A percentile compares a stretch with the other conserved stretches of the same genome.
phyloP scores from a whole-genome alignment of 1,140 invertebrate genomes.

The Drosophila lacertosa region DNA sequence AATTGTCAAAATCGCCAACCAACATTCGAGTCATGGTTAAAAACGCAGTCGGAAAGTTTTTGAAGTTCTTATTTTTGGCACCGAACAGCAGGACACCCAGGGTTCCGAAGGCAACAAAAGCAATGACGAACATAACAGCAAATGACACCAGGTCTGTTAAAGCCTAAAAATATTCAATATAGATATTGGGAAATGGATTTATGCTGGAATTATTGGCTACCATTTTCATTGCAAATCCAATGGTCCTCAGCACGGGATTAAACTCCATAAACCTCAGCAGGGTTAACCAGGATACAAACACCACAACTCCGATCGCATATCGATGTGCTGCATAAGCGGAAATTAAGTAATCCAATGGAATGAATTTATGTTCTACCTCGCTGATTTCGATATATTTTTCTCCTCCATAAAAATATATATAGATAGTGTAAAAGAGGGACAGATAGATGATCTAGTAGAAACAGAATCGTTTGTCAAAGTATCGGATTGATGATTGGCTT shows the following conservation, averaged over 20 bases:
- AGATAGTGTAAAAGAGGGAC: neutral
- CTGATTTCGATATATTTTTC: neutral
- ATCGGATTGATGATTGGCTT: neutral
- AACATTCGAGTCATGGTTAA: conserved; percentile 90
- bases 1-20: conserved; percentile 91
- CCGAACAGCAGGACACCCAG: conserved; percentile 89
- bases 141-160: conserved; percentile 89
- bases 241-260: conserved; percentile 90
- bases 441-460: neutral
- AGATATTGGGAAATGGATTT: neutral
- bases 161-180: conserved; percentile 85
- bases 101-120: conserved; percentile 90
- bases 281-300: conserved; percentile 44
- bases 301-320: conserved; percentile 23
- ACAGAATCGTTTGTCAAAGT: too few relatives aligned
- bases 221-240: conserved; percentile 86
- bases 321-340: neutral
- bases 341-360: neutral
- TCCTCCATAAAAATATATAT: neutral
- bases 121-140: conserved; percentile 90
- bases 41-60: conserved; percentile 86
- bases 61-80: conserved; percentile 86
- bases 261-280: conserved; percentile 83
- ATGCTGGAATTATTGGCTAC: conserved; percentile 6
- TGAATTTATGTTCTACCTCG: neutral